A percentile compares a stretch with the other conserved stretches of the same genome.
phyloP scores from a whole-genome alignment of 2,888 invertebrate species.

The Drosophila villosipedis region DNA sequence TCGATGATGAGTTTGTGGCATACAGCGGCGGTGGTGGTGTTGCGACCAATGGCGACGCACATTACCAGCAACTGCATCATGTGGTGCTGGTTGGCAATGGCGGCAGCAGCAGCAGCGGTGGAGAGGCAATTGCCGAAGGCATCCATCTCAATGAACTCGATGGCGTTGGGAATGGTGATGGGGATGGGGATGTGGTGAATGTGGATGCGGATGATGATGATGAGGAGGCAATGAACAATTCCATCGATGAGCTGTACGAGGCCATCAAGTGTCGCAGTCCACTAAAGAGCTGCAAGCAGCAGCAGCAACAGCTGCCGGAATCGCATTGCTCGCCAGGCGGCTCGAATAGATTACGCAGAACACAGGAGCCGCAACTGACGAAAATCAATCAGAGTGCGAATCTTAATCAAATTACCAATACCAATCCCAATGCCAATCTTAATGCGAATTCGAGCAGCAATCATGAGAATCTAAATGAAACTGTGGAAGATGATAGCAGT shows the following conservation, averaged over 20 bases:
- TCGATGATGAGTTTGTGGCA: conserved; percentile 82
- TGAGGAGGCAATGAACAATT: conserved; percentile 77
- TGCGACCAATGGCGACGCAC: conserved; percentile 9
- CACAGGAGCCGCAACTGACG: conserved; percentile 26
- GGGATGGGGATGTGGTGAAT: conserved; percentile 44
- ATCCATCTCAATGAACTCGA: conserved; percentile 5
- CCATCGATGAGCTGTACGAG: conserved; percentile 89
- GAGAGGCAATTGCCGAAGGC: conserved; percentile 69
- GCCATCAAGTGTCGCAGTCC: conserved; percentile 86
- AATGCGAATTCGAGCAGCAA: conserved; percentile 19
- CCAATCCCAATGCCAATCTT: conserved; percentile 4
- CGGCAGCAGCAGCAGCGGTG: conserved; percentile 61
- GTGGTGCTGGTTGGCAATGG: conserved; percentile 20
- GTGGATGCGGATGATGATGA: conserved; percentile 66
- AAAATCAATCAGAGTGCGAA: not conserved
- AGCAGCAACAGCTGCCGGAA: conserved; percentile 28
- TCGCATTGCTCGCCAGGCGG: conserved; percentile 19
- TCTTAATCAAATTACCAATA: not conserved
- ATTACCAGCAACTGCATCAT: conserved; percentile 27
- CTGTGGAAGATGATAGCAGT: conserved; percentile 85
- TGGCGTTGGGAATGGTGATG: conserved; percentile 39
- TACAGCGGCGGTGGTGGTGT: conserved; percentile 35
- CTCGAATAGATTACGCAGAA: conserved; percentile 40
- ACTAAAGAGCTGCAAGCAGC: conserved; percentile 37
- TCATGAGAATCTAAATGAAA: conserved; percentile 74